These are phyloP conservation scores for Tonatia bakeri DNA, from an alignment of 2,113 vertebrate species.

Conservation along the genomic window DNA sequence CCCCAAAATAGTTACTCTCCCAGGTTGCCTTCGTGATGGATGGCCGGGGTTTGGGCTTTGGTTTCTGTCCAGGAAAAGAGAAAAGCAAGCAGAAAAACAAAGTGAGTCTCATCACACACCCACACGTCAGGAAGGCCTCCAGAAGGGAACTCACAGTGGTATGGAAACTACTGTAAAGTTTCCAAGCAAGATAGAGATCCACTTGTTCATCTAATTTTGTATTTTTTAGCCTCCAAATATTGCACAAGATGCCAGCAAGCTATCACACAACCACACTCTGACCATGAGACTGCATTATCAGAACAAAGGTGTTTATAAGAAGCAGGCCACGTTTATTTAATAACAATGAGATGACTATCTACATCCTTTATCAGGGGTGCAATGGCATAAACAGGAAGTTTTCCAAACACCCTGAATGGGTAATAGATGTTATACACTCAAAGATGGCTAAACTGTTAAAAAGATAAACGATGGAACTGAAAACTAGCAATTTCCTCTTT, in stretches of 20 bases:
- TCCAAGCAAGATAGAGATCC: background rate
- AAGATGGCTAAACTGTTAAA: background rate
- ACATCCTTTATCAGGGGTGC: constrained; percentile 41
- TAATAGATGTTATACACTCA: background rate
- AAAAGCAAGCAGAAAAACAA: constrained; percentile 55
- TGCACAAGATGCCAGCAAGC: background rate
- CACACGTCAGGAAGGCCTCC: background rate
- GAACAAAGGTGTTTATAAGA: constrained; percentile 65
- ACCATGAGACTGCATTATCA: background rate
- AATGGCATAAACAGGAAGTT: constrained; percentile 61
- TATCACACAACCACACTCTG: background rate
- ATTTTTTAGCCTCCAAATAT: background rate
- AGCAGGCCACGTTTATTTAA: constrained; percentile 25
- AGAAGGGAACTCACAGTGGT: background rate
- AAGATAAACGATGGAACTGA: constrained; percentile 13
- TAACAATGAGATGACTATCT: constrained; percentile 31
- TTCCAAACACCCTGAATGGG: constrained; percentile 21
- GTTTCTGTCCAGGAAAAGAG: constrained; percentile 83
- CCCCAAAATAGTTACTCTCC: constrained; percentile 95
- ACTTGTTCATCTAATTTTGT: background rate
- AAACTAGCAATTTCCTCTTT: constrained; percentile 24
- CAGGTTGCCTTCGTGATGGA: constrained; percentile 90
- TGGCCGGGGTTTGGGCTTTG: constrained; percentile 89
- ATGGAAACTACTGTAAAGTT: background rate
- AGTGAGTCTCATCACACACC: background rate